phyloP scores from a whole-genome alignment of 2,113 vertebrate genomes.

The Chionis minor region DNA sequence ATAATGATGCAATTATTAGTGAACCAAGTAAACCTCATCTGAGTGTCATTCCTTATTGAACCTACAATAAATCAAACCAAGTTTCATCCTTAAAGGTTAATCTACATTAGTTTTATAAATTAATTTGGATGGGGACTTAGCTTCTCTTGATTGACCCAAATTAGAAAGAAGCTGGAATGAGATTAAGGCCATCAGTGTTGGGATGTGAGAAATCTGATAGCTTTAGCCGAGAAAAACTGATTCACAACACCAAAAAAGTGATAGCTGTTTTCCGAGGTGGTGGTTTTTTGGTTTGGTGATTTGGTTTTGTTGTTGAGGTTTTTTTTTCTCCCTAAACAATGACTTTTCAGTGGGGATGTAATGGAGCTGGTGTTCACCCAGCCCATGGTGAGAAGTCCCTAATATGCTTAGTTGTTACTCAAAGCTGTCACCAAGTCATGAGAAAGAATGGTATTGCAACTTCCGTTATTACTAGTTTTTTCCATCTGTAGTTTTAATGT shows the following conservation, averaged over 20 bases:
- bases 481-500: not conserved
- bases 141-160: not conserved
- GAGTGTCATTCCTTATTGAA: not conserved
- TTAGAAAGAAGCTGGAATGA: not conserved
- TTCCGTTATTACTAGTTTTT: not conserved
- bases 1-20: not conserved
- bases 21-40: not conserved
- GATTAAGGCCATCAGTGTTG: not conserved
- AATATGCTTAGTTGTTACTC: not conserved
- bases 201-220: not conserved
- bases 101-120: slow-evolving; percentile 25
- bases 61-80: not conserved
- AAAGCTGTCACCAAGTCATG: not conserved
- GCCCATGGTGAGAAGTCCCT: not conserved
- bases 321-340: no score
- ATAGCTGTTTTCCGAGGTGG: not conserved
- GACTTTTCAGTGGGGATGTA: not conserved
- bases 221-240: not conserved
- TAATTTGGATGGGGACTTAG: slow-evolving; percentile 5
- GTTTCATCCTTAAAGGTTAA: slow-evolving; percentile 1
- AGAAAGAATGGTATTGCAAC: not conserved
- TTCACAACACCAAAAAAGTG: not conserved
- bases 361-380: not conserved
- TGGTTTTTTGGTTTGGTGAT: not conserved
- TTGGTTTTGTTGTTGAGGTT: not conserved